Evolutionary conservation across 2,797 vertebrate genomes (phyloP).

Genomic region (Typhlichthys subterraneus): DNA sequence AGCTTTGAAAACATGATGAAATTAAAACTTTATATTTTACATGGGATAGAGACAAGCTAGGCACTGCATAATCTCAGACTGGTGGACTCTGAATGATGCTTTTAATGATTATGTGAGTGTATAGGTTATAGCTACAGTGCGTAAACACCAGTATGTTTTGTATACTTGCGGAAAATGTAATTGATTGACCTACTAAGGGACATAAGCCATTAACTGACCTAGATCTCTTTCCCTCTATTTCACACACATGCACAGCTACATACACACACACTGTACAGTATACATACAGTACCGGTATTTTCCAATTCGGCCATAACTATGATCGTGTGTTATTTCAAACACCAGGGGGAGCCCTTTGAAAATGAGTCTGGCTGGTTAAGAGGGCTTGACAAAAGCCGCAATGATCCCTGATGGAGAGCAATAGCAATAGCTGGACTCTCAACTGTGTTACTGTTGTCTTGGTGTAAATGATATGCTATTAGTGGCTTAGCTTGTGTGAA

Average conservation of each 20-base stretch:
- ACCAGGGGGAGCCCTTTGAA: constrained; percentile 24
- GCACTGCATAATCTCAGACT: no score
- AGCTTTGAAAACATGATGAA: neutral
- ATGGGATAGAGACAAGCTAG: neutral
- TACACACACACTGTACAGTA: neutral
- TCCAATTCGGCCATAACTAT: neutral
- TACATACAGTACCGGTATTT: neutral
- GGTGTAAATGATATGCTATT: constrained; percentile 51
- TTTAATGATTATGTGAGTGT: constrained; percentile 3
- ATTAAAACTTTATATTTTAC: neutral
- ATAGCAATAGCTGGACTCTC: constrained; percentile 35
- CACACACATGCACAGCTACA: neutral
- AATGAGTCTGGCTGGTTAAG: constrained; percentile 4
- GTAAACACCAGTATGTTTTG: constrained; percentile 7
- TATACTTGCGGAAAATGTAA: neutral
- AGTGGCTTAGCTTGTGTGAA: constrained; percentile 64
- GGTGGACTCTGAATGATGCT: constrained; percentile 8
- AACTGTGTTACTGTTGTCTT: constrained; percentile 27
- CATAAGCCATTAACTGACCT: constrained; percentile 4
- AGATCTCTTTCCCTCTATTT: constrained; percentile 10
- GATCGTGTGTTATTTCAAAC: constrained; percentile 1
- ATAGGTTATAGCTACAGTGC: neutral
- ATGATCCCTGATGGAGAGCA: constrained; percentile 32
- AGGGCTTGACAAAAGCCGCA: constrained; percentile 10
- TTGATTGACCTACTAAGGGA: neutral